Evolutionary conservation across 2,113 vertebrate genomes (phyloP).

Genomic region (Hyperopisus bebe): DNA sequence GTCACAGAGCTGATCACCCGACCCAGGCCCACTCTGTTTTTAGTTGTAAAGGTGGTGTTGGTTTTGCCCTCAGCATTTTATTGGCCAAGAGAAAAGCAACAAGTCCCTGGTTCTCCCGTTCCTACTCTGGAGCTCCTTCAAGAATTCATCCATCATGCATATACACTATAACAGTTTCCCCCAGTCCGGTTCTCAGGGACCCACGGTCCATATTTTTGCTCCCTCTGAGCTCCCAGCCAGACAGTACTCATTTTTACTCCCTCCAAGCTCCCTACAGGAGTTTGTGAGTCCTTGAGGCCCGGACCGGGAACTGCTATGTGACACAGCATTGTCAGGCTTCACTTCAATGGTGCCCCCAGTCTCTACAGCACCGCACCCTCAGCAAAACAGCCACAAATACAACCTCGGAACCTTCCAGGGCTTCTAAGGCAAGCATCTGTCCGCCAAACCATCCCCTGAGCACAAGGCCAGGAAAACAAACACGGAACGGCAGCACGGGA

Average conservation of each 20-base stretch:
- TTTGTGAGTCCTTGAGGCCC: background rate
- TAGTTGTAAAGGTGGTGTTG: slow-evolving; percentile 27
- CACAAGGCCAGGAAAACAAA: slow-evolving; percentile 44
- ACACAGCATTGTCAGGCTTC: slow-evolving; percentile 4
- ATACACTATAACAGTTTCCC: background rate
- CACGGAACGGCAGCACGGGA: slow-evolving; percentile 48
- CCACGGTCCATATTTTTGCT: background rate
- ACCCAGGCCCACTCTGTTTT: slow-evolving; percentile 3
- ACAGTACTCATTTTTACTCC: too few species aligned
- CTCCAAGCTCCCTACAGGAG: too few species aligned
- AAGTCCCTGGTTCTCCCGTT: slow-evolving; percentile 16
- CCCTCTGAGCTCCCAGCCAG: too few species aligned
- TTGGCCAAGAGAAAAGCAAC: slow-evolving; percentile 15
- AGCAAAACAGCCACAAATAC: background rate
- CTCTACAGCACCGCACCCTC: background rate
- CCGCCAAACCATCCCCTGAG: slow-evolving; percentile 42
- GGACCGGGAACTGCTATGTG: background rate
- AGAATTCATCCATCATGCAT: background rate
- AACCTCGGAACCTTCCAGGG: slow-evolving; percentile 23
- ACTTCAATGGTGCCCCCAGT: background rate
- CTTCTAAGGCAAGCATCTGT: slow-evolving; percentile 28
- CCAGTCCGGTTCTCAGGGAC: background rate
- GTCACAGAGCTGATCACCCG: slow-evolving; percentile 26
- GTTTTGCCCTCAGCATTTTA: slow-evolving; percentile 27
- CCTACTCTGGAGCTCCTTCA: background rate